A percentile compares a stretch with the other conserved stretches of the same genome.
These are phyloP conservation scores for Lanistes nyassanus DNA, from an alignment of 1,140 invertebrate genomes.

Conservation along the genomic window DNA sequence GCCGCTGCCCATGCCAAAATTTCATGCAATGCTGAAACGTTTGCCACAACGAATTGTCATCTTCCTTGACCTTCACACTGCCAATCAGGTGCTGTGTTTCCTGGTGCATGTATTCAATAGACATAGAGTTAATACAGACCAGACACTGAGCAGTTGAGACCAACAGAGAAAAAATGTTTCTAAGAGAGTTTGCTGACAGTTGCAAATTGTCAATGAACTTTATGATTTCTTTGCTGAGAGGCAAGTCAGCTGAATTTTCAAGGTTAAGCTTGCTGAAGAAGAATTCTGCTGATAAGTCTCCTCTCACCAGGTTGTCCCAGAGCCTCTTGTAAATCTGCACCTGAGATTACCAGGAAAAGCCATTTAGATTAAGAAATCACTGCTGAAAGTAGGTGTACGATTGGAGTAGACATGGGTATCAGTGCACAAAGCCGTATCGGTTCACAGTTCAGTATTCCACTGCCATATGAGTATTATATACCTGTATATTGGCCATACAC, in stretches of 20 bases:
- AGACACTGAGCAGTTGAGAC: slow-evolving; percentile 42
- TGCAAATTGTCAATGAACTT: slow-evolving; percentile 29
- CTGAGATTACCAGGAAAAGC: slow-evolving; percentile 14
- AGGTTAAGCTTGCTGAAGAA: slow-evolving; percentile 39
- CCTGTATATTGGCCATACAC: too few species aligned
- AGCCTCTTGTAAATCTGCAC: slow-evolving; percentile 56
- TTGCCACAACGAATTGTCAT: slow-evolving; percentile 38
- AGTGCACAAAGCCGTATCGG: too few species aligned
- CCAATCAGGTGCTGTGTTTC: slow-evolving; percentile 40
- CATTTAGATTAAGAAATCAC: too few species aligned
- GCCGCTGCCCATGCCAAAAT: slow-evolving; percentile 54
- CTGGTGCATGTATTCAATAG: slow-evolving; percentile 55
- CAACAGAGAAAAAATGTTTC: slow-evolving; percentile 42
- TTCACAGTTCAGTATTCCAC: too few species aligned
- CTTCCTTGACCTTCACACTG: slow-evolving; percentile 37
- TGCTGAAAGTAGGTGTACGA: too few species aligned
- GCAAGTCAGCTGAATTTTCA: slow-evolving; percentile 36
- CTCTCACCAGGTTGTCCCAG: slow-evolving; percentile 57
- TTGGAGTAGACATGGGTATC: too few species aligned
- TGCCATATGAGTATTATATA: too few species aligned
- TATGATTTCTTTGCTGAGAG: slow-evolving; percentile 42
- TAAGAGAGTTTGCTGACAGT: slow-evolving; percentile 30
- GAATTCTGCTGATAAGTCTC: slow-evolving; percentile 40
- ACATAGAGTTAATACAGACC: slow-evolving; percentile 47
- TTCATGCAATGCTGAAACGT: slow-evolving; percentile 39